Percentiles rank a stretch among this genome's conserved stretches.
Evolutionary conservation across 2,113 vertebrate species (phyloP).

Genomic region (Malaclemys terrapin): DNA sequence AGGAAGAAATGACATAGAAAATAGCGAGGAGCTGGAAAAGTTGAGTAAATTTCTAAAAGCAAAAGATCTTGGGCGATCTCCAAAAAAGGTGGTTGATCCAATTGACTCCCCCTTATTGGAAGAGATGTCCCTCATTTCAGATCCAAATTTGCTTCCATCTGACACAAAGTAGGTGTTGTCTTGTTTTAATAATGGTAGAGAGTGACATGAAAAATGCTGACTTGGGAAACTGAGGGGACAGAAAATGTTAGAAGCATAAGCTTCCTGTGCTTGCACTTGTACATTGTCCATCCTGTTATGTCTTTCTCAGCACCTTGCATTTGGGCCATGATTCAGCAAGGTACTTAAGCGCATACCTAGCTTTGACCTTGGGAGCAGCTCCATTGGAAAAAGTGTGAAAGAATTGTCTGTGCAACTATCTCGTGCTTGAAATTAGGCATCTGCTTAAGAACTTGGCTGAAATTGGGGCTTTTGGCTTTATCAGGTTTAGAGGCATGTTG

Average conservation of each 20-base stretch:
- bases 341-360: background rate
- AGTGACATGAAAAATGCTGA: background rate
- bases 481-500: background rate
- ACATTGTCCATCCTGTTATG: background rate
- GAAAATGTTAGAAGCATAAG: background rate
- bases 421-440: background rate
- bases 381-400: background rate
- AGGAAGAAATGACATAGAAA: background rate
- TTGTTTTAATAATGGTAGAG: background rate
- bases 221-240: background rate
- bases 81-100: background rate
- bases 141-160: background rate
- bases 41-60: background rate
- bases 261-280: background rate
- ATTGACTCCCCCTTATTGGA: background rate
- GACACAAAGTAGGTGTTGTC: background rate
- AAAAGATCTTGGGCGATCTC: background rate
- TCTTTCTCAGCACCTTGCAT: background rate
- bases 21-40: background rate
- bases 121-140: background rate
- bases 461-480: background rate
- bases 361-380: background rate
- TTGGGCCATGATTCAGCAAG: background rate
- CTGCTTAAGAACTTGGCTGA: background rate
- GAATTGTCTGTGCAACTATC: background rate